Evolutionary conservation across 2,888 invertebrate species (phyloP), one percentile per base, ranked within the genome.

Genomic region (Drosophila emarginata): DNA sequence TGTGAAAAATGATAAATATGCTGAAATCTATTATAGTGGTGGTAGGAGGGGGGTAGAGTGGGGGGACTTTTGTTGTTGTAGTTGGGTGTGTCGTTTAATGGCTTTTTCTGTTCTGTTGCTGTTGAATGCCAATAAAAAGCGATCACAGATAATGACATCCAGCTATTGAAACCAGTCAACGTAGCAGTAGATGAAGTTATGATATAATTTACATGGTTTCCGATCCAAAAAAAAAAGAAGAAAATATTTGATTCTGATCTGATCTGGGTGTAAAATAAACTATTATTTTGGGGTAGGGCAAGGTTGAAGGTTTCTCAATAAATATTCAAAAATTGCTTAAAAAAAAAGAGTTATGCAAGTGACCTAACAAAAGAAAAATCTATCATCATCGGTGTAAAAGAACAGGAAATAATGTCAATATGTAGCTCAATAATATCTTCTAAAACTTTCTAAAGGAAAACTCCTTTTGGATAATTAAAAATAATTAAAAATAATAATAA

Each of bases 41-140:
- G 6, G 4, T 4, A 9, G 32, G 11, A 60, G 45, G 62, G 12
- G 37, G 18, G 57, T 6, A 15, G 14, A 5, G 4, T 6, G 26
- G 21, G 39, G 26, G 28, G 32, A 39, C 32, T 32, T 45, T 61
- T 52, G 69, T 58, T 65, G 64, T 56, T 32, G 26, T 32, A 9
- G 32, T 32, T 62, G 86, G 86, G 88, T 86, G 82, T 86, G 88
- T 70, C 88, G 23, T 64, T 71, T 77, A 88, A 86, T 86, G 83
- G 62, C 68, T 88, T 77, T 72, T 75, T 74, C 45, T 45, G 45
- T 21, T 45, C 18, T 32, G 28, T 45, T 45, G 40, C 40, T 45
- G 67, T 67, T 70, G 67, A 74, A 68, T 74, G 73, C 67, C 70
- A 66, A 64, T 63, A 58, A 68, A 76, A 45, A 28, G 5, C 28